Evolutionary conservation across 2,888 invertebrate genomes (phyloP).

Genomic region (Macaria liturata): DNA sequence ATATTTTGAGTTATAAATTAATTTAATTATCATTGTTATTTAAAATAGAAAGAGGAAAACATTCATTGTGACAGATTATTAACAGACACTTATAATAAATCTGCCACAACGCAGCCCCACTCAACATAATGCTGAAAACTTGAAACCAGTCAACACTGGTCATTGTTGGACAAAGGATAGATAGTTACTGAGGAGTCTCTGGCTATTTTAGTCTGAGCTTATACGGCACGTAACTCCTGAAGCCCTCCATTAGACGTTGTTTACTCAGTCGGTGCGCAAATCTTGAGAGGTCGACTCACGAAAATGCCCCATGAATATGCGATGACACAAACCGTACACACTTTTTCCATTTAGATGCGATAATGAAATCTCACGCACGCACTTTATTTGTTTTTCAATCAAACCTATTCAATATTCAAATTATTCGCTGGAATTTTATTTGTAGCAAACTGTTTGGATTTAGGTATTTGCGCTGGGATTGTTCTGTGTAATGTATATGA

Average conservation of each 20-base stretch:
- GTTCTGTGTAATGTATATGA: too few species aligned
- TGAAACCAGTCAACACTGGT: too few species aligned
- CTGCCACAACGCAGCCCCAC: too few species aligned
- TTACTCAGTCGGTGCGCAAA: constrained; percentile 77
- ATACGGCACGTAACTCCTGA: constrained; percentile 68
- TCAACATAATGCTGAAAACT: too few species aligned
- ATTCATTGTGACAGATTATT: too few species aligned
- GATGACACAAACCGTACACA: constrained; percentile 82
- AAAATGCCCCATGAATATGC: constrained; percentile 83
- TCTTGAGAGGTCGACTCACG: constrained; percentile 80
- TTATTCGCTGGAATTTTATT: constrained; percentile 19
- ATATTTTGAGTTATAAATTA: too few species aligned
- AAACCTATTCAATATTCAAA: constrained; percentile 48
- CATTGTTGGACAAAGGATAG: too few species aligned
- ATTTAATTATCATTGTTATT: too few species aligned
- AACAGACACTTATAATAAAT: too few species aligned
- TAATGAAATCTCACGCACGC: constrained; percentile 78
- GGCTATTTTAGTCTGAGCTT: constrained; percentile 46
- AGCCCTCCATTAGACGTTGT: constrained; percentile 81
- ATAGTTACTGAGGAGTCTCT: too few species aligned
- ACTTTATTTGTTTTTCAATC: constrained; percentile 72
- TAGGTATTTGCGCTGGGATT: too few species aligned
- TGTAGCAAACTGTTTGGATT: neutral
- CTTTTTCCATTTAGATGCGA: constrained; percentile 79
- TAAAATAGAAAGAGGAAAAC: too few species aligned